Percentiles rank a stretch among this genome's conserved stretches.
Conservation (phyloP, 1,140 invertebrate genomes). For the Solen grandis region DNA sequence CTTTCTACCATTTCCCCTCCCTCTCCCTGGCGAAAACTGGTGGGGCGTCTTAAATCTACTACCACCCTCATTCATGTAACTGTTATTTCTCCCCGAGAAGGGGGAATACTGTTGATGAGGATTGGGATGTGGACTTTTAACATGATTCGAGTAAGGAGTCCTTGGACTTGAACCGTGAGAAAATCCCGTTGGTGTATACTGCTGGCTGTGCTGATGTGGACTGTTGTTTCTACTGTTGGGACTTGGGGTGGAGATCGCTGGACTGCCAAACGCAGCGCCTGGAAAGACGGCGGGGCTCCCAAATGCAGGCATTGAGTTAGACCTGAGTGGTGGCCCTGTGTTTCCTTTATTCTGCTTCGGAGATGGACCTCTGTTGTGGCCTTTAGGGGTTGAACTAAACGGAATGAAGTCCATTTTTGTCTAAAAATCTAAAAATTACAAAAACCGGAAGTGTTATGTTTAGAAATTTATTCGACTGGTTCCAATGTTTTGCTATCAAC, state of each 20-base stretch:
- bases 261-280: conserved; percentile 13
- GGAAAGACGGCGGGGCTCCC: conserved; percentile 31
- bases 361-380: conserved; percentile 11
- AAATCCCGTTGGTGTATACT: conserved; percentile 5
- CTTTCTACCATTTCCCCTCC: conserved; percentile 48
- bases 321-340: neutral
- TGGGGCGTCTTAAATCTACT: conserved; percentile 43
- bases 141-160: too few relatives aligned
- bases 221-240: conserved; percentile 21
- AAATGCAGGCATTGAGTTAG: conserved; percentile 26
- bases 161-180: neutral
- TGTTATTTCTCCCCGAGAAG: neutral
- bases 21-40: conserved; percentile 18
- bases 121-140: too few relatives aligned
- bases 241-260: neutral
- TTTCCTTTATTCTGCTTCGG: conserved; percentile 2
- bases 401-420: conserved; percentile 49
- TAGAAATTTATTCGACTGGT: too few relatives aligned
- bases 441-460: conserved; percentile 2
- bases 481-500: too few relatives aligned
- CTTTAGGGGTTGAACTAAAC: neutral
- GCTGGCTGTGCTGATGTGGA: conserved; percentile 23
- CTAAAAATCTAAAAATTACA: neutral
- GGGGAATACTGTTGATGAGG: conserved; percentile 10
- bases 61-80: neutral